These are phyloP conservation scores for Plebejus melissa DNA, from an alignment of 2,888 invertebrate genomes.

Conservation along the genomic window DNA sequence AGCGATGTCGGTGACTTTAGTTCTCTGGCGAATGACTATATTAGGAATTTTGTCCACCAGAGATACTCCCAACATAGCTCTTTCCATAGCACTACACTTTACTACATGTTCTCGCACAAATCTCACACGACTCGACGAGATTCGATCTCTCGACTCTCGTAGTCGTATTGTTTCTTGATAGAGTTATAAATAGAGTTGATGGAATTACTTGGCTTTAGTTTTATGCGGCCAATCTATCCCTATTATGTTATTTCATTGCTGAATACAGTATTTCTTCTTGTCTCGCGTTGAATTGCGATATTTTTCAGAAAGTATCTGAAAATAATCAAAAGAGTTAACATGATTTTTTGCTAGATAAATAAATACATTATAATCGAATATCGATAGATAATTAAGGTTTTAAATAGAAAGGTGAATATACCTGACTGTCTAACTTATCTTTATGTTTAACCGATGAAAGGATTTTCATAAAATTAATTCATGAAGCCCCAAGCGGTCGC, in stretches of 20 bases:
- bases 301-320: not conserved
- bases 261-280: not conserved
- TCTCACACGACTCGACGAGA: not conserved
- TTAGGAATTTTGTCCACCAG: too few species aligned
- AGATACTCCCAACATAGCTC: too few species aligned
- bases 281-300: not conserved
- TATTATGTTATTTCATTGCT: not conserved
- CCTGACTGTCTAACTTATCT: not conserved
- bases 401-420: too few species aligned
- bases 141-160: not conserved
- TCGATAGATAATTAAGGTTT: too few species aligned
- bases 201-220: constrained; percentile 2
- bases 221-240: not conserved
- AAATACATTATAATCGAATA: too few species aligned
- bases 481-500: too few species aligned
- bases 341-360: not conserved
- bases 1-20: too few species aligned
- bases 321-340: not conserved
- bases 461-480: not conserved
- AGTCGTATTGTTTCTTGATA: constrained; percentile 14
- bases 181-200: constrained; percentile 12
- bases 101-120: not conserved
- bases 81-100: not conserved
- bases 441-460: not conserved
- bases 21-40: too few species aligned